A percentile compares a stretch with the other conserved stretches of the same genome.
Conservation (phyloP, 1,140 invertebrate genomes). For the Chionoecetes opilio region DNA sequence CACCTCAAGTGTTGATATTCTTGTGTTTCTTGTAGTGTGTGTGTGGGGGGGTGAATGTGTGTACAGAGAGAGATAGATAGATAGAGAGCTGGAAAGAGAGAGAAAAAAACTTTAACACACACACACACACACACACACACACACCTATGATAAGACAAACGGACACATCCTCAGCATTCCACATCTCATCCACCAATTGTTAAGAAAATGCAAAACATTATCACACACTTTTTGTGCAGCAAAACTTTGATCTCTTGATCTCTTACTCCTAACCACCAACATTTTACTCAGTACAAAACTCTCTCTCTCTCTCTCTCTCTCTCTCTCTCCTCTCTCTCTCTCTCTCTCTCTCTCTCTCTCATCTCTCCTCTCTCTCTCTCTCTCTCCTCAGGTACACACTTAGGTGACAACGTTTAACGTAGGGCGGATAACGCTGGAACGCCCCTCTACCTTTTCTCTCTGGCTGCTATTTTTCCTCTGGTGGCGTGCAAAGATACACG, state of each 20-base stretch:
- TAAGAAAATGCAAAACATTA: neutral
- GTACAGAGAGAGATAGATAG: too few species aligned
- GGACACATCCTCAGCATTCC: neutral
- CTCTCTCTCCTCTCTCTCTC: neutral
- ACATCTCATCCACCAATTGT: neutral
- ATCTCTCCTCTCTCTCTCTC: neutral
- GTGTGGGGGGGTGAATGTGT: too few species aligned
- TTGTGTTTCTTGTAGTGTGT: too few species aligned
- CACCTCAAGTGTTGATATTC: too few species aligned
- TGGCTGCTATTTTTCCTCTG: neutral
- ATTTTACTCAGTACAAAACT: neutral
- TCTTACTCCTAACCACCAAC: neutral
- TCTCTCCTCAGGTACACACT: neutral
- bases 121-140: too few species aligned
- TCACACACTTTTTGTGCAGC: neutral
- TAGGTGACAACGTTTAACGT: slow-evolving; percentile 8
- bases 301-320: neutral
- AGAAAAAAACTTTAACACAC: too few species aligned
- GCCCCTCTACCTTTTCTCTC: neutral
- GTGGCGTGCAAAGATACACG: neutral
- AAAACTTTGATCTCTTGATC: neutral
- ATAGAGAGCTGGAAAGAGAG: too few species aligned
- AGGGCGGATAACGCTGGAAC: neutral
- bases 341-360: neutral
- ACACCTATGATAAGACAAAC: neutral